Base-by-base conservation (phyloP, 2,113 vertebrate species). In the Alectura lathami region DNA sequence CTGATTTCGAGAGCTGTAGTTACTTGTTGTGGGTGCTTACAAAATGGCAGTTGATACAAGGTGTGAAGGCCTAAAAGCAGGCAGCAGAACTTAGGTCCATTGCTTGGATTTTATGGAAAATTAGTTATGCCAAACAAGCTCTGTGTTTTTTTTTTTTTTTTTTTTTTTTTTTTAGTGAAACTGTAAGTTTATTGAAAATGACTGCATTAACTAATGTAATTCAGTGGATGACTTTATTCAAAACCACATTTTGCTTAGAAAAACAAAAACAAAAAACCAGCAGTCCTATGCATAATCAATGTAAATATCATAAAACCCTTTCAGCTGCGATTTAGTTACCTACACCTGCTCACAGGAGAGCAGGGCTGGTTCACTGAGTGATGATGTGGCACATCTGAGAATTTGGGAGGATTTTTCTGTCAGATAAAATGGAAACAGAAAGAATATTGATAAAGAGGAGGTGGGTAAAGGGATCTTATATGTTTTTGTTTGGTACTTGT, bases 361-460 rank as follows among this genome's bases (percentile, higher is more conserved):
- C 5, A 12, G 5, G 26, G 0, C 1, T 34, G 27, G 8, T 67
- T 88, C 29, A 12, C 6, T 86, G 36, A 40, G 20, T 5, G 11
- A 36, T 88, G 24, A 59, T 26, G 11, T 13, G n/a, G 47, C 77
- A n/a, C 32, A 78, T 29, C 70, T 88, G 51, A 70, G 32, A 59
- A 1, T 2, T 45, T 42, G 17, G 3, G 36, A 48, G 13, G 36
- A 14, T 15, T 40, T 86, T 89, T 69, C 20, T 81, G 47, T 42
- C 4, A 34, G 29, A 54, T 18, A 63, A 56, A 38, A 63, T 18
- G 15, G 12, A 32, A 17, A 40, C 7, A 54, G 57, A 76, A 56
- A 42, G 11, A 27, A 8, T 13, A 13, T 6, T 50, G 26, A 48
- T 42, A 2, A 50, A 79, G 38, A 40, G 24, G 26, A 32, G 42